These are phyloP conservation scores for Drosophila micromelanica DNA, from an alignment of 1,140 invertebrate genomes.

Conservation along the genomic window DNA sequence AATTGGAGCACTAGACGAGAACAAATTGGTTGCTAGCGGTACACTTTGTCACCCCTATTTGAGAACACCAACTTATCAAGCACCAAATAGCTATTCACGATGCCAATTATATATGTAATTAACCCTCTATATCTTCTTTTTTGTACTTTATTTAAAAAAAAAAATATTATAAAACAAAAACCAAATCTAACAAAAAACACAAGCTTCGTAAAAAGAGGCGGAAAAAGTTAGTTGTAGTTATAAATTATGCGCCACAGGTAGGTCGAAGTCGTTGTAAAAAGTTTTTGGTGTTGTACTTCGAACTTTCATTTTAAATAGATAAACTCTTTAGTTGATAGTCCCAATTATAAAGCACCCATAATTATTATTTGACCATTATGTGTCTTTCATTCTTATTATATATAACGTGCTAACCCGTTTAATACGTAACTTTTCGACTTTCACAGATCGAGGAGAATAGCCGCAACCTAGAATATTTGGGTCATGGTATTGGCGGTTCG, in stretches of 20 bases:
- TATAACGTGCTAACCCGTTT: neutral
- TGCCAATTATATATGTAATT: conserved; percentile 60
- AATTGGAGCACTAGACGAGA: conserved; percentile 44
- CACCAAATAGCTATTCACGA: conserved; percentile 63
- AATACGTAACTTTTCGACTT: conserved; percentile 13
- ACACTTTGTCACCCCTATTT: conserved; percentile 47
- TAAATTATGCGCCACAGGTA: conserved; percentile 84
- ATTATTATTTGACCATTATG: conserved; percentile 39
- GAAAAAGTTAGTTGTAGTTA: conserved; percentile 84
- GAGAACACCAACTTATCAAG: conserved; percentile 43
- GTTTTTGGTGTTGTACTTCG: conserved; percentile 33
- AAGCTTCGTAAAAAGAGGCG: conserved; percentile 84
- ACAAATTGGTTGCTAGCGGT: conserved; percentile 67
- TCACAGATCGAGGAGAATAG: conserved; percentile 97
- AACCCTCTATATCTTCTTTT: conserved; percentile 72
- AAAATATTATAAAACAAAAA: conserved; percentile 5
- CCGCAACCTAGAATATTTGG: conserved; percentile 93
- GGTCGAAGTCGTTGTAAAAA: conserved; percentile 52
- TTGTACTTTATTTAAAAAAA: conserved; percentile 69
- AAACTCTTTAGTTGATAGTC: conserved; percentile 44
- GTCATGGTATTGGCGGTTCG: conserved; percentile 91
- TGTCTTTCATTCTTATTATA: neutral
- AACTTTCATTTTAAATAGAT: conserved; percentile 17
- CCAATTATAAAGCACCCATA: conserved; percentile 31
- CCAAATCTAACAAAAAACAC: conserved; percentile 43